Evolutionary conservation across 2,113 vertebrate genomes (phyloP).

Genomic region (Miniopterus natalensis): DNA sequence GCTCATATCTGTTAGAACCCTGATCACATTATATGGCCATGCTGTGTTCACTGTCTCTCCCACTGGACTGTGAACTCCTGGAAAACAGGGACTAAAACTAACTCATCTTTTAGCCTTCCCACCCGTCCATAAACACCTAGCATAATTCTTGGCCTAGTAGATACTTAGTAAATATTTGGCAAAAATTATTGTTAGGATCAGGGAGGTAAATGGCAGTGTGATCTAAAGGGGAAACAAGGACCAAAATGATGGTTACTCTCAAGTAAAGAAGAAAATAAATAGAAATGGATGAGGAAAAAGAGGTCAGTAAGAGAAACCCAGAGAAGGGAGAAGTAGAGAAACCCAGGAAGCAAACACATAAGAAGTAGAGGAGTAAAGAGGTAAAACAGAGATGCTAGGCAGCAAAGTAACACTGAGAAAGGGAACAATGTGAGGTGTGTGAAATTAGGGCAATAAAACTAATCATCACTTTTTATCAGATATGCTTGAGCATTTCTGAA

Average conservation of each 20-base stretch:
- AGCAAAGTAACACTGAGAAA: not conserved
- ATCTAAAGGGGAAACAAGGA: not conserved
- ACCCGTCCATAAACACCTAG: not conserved
- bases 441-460: not conserved
- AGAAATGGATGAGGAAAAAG: not conserved
- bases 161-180: slow-evolving; percentile 20
- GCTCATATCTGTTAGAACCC: not conserved
- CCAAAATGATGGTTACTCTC: not conserved
- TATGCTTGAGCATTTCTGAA: not conserved
- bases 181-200: slow-evolving; percentile 26
- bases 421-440: not conserved
- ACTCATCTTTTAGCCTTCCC: slow-evolving; percentile 34
- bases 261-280: slow-evolving; percentile 17
- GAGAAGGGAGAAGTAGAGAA: not conserved
- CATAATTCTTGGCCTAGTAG: slow-evolving; percentile 5
- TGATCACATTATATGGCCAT: not conserved
- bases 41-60: not conserved
- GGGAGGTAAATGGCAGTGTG: slow-evolving; percentile 3
- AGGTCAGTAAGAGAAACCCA: not conserved
- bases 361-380: not conserved
- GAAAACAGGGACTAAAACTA: not conserved
- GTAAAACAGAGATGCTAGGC: not conserved
- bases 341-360: not conserved
- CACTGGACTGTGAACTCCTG: not conserved
- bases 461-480: not conserved